These are phyloP conservation scores for Thysanoteuthis rhombus DNA, from an alignment of 2,888 invertebrate genomes.

Conservation along the genomic window DNA sequence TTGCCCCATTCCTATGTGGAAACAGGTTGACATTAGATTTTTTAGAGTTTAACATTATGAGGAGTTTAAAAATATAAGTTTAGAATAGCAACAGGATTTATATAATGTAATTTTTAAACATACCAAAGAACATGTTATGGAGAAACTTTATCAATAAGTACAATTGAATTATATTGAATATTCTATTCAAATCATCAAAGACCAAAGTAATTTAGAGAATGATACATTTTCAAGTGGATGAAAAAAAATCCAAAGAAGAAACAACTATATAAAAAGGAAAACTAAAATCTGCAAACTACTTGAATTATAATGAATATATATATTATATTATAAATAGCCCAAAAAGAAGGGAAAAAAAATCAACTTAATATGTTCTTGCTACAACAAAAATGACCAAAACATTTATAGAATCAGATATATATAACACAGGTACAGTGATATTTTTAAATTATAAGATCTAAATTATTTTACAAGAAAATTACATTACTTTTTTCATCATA, in stretches of 20 bases:
- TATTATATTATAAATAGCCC: background rate
- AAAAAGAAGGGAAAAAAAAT: background rate
- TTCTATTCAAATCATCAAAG: background rate
- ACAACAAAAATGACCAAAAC: background rate
- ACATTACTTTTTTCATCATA: background rate
- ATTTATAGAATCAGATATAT: background rate
- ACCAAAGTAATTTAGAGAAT: background rate
- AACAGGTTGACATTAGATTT: background rate
- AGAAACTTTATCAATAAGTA: background rate
- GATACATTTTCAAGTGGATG: background rate
- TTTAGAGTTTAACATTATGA: slow-evolving; percentile 1
- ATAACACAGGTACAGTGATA: background rate
- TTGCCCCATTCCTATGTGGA: slow-evolving; percentile 25
- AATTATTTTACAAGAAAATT: background rate
- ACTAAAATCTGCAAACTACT: background rate
- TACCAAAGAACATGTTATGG: background rate
- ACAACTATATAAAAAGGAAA: background rate
- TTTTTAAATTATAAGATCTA: background rate
- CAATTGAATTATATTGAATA: background rate
- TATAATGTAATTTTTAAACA: background rate
- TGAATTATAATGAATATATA: background rate
- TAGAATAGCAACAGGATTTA: background rate
- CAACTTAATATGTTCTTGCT: background rate
- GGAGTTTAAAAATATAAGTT: background rate
- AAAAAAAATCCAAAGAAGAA: background rate